Evolutionary conservation across 35 echinoderm and acorn worm species (phyloP), one percentile per base, ranked within the genome.

Genomic region (Diadema setosum): DNA sequence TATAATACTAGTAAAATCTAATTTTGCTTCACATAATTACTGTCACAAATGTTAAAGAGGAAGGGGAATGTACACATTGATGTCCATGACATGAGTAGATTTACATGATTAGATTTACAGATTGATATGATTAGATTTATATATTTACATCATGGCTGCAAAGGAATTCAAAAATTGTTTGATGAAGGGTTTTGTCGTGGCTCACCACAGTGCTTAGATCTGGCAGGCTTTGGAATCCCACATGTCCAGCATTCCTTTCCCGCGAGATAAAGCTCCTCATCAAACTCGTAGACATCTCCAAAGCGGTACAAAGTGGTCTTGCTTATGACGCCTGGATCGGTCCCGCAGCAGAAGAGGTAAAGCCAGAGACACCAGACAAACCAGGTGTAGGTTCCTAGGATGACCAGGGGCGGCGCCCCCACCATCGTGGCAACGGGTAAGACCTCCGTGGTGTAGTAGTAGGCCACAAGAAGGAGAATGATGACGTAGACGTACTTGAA

Each of bases 151-250:
- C 23, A 20, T 39, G 7, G 21, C 14, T 11, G 33, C 45, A n/a
- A 83, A 39, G 50, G 8, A 85, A 15, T 24, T 63, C 23, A 27
- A 18, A 17, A 23, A 25, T 45, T 65, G 15, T 24, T 70, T 21
- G 23, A 59, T 24, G 18, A 18, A n/a, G n/a, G n/a, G n/a, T n/a
- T n/a, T n/a, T n/a, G n/a, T n/a, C n/a, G n/a, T n/a, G n/a, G 21
- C 89, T 83, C 33, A 96, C 94, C 94, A 96, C 94, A 96, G 41
- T 96, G 94, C 61, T 96, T 96, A 16, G 94, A 96, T 21, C 94
- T 67, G 29, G 94, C 94, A 45, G 94, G 94, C 87, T 96, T 96
- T 35, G 76, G 43, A 57, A 96, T 50, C 43, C 80, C 46, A 82
- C 94, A 96, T 9, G 94, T 92, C 45, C 58, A 48, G 70, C 94